Conservation (phyloP, 2,113 vertebrate genomes). For the Geothlypis trichas region DNA sequence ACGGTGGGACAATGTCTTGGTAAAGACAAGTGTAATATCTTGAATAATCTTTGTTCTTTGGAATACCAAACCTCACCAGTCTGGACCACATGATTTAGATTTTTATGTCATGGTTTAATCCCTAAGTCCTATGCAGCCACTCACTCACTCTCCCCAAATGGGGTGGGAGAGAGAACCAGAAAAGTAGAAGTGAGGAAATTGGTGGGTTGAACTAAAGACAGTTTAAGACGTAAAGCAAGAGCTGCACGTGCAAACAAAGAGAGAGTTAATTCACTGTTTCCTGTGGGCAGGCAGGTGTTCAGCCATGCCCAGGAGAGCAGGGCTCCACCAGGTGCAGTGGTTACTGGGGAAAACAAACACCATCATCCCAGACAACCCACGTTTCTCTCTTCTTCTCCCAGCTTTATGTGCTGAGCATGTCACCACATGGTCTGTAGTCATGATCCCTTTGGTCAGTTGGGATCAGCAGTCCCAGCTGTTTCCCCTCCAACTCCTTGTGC, state of each 20-base stretch:
- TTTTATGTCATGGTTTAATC: neutral
- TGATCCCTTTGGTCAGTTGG: neutral
- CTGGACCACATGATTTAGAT: neutral
- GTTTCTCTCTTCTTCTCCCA: neutral
- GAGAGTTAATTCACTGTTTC: neutral
- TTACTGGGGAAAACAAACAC: neutral
- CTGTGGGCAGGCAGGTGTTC: neutral
- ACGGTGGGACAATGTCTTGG: neutral
- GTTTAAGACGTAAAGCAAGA: neutral
- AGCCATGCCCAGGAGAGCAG: neutral
- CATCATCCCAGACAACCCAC: too few relatives aligned
- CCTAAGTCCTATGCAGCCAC: rapidly evolving
- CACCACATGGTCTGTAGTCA: neutral
- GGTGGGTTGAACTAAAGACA: neutral
- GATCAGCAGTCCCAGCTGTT: neutral
- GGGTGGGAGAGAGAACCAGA: neutral
- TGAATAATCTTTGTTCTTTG: neutral
- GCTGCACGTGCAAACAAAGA: neutral
- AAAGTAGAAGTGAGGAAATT: neutral
- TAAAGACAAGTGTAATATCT: neutral
- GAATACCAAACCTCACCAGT: neutral
- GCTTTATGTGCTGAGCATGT: neutral
- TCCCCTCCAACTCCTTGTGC: neutral
- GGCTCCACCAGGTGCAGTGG: neutral
- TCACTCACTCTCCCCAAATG: neutral